A percentile compares a stretch with the other conserved stretches of the same genome.
phyloP scores from a whole-genome alignment of 2,797 vertebrate genomes.

The Enteromius treurensis region DNA sequence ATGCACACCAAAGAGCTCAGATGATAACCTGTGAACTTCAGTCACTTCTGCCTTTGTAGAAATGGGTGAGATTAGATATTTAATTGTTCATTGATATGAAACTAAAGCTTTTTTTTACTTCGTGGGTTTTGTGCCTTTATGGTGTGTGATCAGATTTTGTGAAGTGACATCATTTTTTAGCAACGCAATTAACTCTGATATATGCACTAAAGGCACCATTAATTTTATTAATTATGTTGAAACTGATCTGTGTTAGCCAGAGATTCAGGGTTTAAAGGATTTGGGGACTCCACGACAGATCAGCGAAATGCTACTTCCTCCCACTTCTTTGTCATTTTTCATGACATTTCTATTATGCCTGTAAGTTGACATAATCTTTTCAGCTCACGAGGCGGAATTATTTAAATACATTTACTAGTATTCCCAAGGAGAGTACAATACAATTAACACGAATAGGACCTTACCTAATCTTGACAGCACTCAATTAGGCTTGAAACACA shows the following conservation, averaged over 20 bases:
- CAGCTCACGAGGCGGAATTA: constrained; percentile 70
- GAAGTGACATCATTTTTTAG: neutral
- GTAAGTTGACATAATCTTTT: constrained; percentile 76
- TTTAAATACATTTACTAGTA: constrained; percentile 81
- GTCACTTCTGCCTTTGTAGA: neutral
- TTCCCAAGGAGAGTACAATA: constrained; percentile 87
- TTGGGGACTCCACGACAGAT: constrained; percentile 42
- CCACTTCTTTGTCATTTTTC: constrained; percentile 72
- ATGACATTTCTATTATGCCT: constrained; percentile 76
- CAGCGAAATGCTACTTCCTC: constrained; percentile 4
- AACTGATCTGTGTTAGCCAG: constrained; percentile 17
- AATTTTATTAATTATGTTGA: constrained; percentile 9
- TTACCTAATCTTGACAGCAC: constrained; percentile 89
- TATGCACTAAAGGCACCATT: neutral
- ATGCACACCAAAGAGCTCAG: neutral
- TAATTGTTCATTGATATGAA: neutral
- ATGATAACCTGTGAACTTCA: neutral
- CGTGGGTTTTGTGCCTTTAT: neutral
- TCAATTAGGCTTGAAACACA: constrained; percentile 91
- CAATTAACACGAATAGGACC: constrained; percentile 93
- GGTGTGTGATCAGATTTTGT: neutral
- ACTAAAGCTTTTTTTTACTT: neutral
- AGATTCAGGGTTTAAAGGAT: constrained; percentile 50
- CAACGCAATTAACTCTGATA: neutral
- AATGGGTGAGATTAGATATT: neutral